phyloP scores from a whole-genome alignment of 2,888 invertebrate genomes.

The Micropterix aruncella region DNA sequence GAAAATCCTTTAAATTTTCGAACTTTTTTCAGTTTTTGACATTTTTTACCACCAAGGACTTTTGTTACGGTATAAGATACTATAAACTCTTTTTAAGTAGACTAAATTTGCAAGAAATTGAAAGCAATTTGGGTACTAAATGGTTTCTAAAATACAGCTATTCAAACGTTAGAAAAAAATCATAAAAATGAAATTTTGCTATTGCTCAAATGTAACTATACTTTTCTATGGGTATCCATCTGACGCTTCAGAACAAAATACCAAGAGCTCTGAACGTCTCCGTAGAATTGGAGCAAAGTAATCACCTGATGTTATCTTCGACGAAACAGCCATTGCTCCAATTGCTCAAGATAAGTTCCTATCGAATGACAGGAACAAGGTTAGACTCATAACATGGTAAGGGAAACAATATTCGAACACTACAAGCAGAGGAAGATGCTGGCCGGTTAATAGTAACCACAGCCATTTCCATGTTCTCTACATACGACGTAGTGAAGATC shows the following conservation, averaged over 20 bases:
- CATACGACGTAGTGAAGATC: background rate
- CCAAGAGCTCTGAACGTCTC: constrained; percentile 9
- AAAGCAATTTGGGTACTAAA: constrained; percentile 1
- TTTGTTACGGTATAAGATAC: background rate
- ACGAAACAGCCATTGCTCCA: constrained; percentile 5
- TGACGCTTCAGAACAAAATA: constrained; percentile 8
- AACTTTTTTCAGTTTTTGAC: too few relatives aligned
- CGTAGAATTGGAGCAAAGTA: constrained; percentile 6
- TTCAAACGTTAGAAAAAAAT: background rate
- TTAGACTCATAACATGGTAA: constrained; percentile 8
- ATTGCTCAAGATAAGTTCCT: constrained; percentile 5
- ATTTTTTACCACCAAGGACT: too few relatives aligned
- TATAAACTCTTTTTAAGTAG: constrained; percentile 1
- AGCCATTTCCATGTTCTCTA: constrained; percentile 2
- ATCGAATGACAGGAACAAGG: constrained; percentile 8
- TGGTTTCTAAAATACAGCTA: background rate
- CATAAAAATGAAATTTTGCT: background rate
- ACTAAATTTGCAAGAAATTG: background rate
- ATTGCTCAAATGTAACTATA: constrained; percentile 7
- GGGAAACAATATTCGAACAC: constrained; percentile 1
- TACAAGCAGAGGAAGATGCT: constrained; percentile 5
- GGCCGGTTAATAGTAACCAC: constrained; percentile 1
- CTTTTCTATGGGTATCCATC: constrained; percentile 6
- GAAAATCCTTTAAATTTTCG: background rate
- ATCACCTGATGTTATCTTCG: constrained; percentile 7